Percentiles rank a stretch among this genome's conserved stretches.
These are phyloP conservation scores for Homarus americanus DNA, from an alignment of 1,140 invertebrate species.

Conservation along the genomic window DNA sequence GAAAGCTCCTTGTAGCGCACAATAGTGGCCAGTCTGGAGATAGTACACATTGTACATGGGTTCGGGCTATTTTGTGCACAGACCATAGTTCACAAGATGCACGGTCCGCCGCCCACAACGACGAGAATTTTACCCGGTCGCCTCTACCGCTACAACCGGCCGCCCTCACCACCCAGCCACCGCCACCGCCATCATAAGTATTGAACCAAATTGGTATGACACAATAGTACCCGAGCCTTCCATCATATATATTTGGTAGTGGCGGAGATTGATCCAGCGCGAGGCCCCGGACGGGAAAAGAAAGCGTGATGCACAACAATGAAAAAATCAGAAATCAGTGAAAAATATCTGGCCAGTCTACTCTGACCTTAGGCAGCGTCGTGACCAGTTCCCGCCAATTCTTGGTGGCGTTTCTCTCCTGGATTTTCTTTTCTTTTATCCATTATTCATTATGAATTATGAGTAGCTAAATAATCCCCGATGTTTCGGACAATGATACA, in stretches of 20 bases:
- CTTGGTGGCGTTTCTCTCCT: slow-evolving; percentile 52
- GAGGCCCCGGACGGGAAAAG: not conserved
- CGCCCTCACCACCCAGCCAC: not conserved
- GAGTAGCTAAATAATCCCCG: slow-evolving; percentile 29
- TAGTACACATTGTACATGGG: not conserved
- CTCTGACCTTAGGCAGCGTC: slow-evolving; percentile 37
- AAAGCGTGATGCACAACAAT: not conserved
- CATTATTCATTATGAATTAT: slow-evolving; percentile 43
- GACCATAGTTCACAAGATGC: slow-evolving; percentile 63
- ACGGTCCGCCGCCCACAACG: not conserved
- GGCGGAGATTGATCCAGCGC: not conserved
- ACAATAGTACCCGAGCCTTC: too few relatives aligned
- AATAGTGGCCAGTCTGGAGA: not conserved
- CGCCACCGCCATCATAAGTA: too few relatives aligned
- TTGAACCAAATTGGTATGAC: too few relatives aligned
- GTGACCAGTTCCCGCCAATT: slow-evolving; percentile 58
- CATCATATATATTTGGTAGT: not conserved
- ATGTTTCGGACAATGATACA: not conserved
- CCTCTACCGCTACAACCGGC: not conserved
- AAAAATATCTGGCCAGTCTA: not conserved
- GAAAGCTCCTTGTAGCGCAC: slow-evolving; percentile 8
- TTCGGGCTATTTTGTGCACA: slow-evolving; percentile 50
- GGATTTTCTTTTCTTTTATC: slow-evolving; percentile 2
- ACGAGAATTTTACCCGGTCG: slow-evolving; percentile 41
- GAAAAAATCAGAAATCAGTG: slow-evolving; percentile 51